Evolutionary conservation across 1,140 invertebrate species (phyloP), one percentile per base, ranked within the genome.

Genomic region (Cephus cinctus): DNA sequence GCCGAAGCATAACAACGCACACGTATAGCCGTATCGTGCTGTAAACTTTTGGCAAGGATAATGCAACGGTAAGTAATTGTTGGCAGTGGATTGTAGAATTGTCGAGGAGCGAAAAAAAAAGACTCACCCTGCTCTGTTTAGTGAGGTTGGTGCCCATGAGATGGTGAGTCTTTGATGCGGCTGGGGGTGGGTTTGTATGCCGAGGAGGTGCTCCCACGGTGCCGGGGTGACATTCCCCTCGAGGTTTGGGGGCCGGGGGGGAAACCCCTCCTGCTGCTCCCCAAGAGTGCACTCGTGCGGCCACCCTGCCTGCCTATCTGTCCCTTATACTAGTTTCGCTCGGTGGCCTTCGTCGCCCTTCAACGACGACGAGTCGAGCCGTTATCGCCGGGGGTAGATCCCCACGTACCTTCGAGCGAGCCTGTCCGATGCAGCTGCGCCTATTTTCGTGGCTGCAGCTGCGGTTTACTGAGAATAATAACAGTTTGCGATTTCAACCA

Each of bases 81-180:
- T n/a, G n/a, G n/a, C n/a, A n/a, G n/a, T n/a, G n/a, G n/a, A n/a
- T n/a, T n/a, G n/a, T n/a, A n/a, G n/a, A n/a, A n/a, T n/a, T n/a
- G n/a, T n/a, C n/a, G n/a, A n/a, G n/a, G n/a, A n/a, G n/a, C n/a
- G n/a, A n/a, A n/a, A n/a, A 31, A 39, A 2, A 30, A 16, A 18
- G 12, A 63, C 69, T 69, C 61, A 72, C 69, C 69, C 67, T 66
- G 59, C 56, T 63, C 47, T 63, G 57, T 57, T 69, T 72, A 63
- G 65, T 61, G 55, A 72, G 65, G 56, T 61, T 69, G 60, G 68
- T 50, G 65, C 67, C 67, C 65, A 70, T 70, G 64, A 63, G 63
- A 57, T 57, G 59, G 53, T 51, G 61, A 68, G 45, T 51, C 55
- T 51, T 54, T 50, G 56, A 62, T 47, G 61, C 40, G 49, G 58